phyloP scores from a whole-genome alignment of 2,113 vertebrate genomes.

The Mesitornis unicolor region DNA sequence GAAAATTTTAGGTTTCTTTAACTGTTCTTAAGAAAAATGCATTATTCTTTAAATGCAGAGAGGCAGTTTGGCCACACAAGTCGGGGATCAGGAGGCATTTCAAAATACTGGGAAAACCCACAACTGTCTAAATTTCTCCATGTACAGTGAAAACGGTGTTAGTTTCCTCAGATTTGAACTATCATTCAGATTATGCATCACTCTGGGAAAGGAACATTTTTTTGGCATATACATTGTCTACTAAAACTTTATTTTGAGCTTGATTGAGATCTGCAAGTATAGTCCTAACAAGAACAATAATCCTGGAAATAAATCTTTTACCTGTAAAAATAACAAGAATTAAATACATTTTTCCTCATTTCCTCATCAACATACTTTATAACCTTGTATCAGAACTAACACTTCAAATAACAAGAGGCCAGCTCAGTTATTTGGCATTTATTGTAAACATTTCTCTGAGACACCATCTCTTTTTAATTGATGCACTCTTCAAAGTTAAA shows the following conservation, averaged over 20 bases:
- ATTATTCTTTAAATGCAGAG: not conserved
- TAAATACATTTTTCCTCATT: not conserved
- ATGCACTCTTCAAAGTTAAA: constrained; percentile 24
- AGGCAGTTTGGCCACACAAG: not conserved
- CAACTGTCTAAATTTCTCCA: not conserved
- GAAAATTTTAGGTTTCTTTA: not conserved
- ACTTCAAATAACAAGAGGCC: not conserved
- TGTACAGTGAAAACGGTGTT: not conserved
- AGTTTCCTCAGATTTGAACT: not conserved
- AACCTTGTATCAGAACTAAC: not conserved
- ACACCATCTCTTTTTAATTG: not conserved
- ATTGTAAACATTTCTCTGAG: not conserved
- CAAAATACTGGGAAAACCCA: not conserved
- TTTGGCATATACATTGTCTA: not conserved
- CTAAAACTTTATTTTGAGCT: not conserved
- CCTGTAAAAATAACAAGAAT: not conserved
- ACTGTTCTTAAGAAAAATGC: not conserved
- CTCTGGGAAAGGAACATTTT: not conserved
- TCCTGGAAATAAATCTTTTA: not conserved
- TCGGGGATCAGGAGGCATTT: not conserved
- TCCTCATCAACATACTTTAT: not conserved
- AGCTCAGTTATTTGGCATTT: not conserved
- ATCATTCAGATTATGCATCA: not conserved
- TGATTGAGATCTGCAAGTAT: not conserved
- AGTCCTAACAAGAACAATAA: not conserved